These are phyloP conservation scores for Tachycineta bicolor DNA, from an alignment of 2,113 vertebrate genomes.

Conservation along the genomic window DNA sequence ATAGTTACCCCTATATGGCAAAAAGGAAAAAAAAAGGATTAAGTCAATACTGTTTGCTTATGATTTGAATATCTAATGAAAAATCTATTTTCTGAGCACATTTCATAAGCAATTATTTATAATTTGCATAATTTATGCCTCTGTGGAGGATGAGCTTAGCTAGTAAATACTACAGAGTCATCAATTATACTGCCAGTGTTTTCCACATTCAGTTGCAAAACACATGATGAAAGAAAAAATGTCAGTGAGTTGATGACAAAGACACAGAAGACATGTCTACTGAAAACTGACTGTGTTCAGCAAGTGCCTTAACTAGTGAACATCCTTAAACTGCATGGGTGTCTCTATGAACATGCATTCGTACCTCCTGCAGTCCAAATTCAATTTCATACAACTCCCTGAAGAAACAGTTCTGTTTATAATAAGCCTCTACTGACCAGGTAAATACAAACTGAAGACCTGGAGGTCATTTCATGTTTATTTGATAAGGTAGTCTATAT, in stretches of 20 bases:
- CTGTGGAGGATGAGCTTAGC: not conserved
- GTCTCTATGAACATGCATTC: not conserved
- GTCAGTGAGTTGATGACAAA: not conserved
- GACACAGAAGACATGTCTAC: not conserved
- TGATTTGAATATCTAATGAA: not conserved
- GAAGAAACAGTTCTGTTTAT: not conserved
- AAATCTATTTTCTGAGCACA: not conserved
- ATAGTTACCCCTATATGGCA: not conserved
- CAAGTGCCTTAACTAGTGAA: not conserved
- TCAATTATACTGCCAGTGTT: not conserved
- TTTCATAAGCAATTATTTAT: not conserved
- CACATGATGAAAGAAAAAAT: not conserved
- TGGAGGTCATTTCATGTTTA: not conserved
- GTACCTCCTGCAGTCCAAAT: not conserved
- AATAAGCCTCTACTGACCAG: not conserved
- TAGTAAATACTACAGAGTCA: not conserved
- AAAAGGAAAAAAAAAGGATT: not conserved
- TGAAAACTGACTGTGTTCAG: not conserved
- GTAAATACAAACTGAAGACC: not conserved
- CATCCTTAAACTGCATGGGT: not conserved
- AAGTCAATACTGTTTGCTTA: not conserved
- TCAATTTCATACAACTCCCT: not conserved
- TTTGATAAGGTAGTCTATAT: not conserved
- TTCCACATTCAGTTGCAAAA: slow-evolving; percentile 22
- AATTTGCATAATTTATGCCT: not conserved